These are phyloP conservation scores for Pseudorectes ferrugineus DNA, from an alignment of 2,113 vertebrate species.

Conservation along the genomic window DNA sequence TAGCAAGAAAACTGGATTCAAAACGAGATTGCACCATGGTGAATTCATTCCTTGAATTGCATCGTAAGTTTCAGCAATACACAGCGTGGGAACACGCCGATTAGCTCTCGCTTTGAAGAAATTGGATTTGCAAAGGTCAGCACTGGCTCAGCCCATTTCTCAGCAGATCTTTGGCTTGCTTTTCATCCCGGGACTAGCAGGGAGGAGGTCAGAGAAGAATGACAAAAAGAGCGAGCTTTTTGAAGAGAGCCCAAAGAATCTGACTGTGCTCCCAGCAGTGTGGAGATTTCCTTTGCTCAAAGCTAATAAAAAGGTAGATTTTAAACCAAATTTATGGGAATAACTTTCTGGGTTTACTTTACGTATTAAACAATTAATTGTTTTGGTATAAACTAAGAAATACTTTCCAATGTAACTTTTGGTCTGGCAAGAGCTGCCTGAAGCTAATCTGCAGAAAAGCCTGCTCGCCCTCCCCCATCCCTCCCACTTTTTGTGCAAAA, in stretches of 20 bases:
- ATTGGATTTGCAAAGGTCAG: constrained; percentile 62
- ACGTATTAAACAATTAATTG: neutral
- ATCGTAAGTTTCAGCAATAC: constrained; percentile 31
- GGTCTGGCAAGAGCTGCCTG: neutral
- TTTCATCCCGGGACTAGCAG: constrained; percentile 28
- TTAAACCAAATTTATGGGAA: neutral
- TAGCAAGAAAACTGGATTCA: constrained; percentile 36
- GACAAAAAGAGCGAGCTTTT: constrained; percentile 35
- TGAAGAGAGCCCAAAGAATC: constrained; percentile 17
- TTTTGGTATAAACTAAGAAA: neutral
- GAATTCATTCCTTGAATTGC: constrained; percentile 54
- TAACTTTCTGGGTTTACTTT: neutral
- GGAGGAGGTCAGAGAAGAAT: constrained; percentile 45
- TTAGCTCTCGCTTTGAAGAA: constrained; percentile 46
- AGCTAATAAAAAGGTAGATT: neutral
- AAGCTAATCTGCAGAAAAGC: neutral
- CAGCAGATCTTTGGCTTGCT: constrained; percentile 55
- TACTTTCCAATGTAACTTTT: neutral
- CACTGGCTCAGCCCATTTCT: constrained; percentile 49
- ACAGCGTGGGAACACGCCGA: constrained; percentile 44
- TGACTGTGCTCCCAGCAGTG: neutral
- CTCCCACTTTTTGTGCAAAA: neutral
- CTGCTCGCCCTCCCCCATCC: neutral
- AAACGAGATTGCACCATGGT: constrained; percentile 53
- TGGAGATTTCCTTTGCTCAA: neutral